These are phyloP conservation scores for Goniozus legneri DNA, from an alignment of 1,140 invertebrate species.

Conservation along the genomic window DNA sequence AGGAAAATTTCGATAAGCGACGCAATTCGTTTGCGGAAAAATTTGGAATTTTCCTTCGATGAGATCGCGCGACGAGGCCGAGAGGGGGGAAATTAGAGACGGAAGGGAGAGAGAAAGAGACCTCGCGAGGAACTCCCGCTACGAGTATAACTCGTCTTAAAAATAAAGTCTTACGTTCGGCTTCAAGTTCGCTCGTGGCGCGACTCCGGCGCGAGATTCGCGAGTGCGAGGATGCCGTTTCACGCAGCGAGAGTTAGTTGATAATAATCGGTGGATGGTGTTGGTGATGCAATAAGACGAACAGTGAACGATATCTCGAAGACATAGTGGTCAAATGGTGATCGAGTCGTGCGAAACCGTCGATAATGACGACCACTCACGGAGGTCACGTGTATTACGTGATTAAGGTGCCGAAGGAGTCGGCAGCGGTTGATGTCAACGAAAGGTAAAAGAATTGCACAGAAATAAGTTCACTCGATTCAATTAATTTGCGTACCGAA, in stretches of 20 bases:
- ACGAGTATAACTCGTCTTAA: constrained; percentile 20
- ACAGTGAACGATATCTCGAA: too few species aligned
- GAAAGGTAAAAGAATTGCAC: constrained; percentile 41
- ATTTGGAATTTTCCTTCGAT: too few species aligned
- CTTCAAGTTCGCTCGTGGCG: constrained; percentile 9
- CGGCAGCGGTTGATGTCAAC: constrained; percentile 29
- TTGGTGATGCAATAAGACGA: too few species aligned
- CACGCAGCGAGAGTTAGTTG: too few species aligned
- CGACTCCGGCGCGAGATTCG: too few species aligned
- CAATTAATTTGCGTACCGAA: too few species aligned
- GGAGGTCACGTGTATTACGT: constrained; percentile 65
- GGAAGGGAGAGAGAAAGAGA: constrained; percentile 10
- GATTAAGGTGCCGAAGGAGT: constrained; percentile 60
- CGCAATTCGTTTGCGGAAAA: too few species aligned
- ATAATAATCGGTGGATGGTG: too few species aligned
- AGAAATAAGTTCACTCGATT: constrained; percentile 10
- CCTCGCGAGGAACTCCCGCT: constrained; percentile 10
- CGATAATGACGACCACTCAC: constrained; percentile 59
- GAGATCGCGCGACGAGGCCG: constrained; percentile 7
- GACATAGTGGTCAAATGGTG: background rate
- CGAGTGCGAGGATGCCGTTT: too few species aligned
- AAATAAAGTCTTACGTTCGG: constrained; percentile 29
- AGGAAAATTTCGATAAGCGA: too few species aligned
- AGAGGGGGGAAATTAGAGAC: background rate
- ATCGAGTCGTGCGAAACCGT: constrained; percentile 19